Base-by-base conservation (phyloP, 1,140 invertebrate genomes). In the Melitaea cinxia region DNA sequence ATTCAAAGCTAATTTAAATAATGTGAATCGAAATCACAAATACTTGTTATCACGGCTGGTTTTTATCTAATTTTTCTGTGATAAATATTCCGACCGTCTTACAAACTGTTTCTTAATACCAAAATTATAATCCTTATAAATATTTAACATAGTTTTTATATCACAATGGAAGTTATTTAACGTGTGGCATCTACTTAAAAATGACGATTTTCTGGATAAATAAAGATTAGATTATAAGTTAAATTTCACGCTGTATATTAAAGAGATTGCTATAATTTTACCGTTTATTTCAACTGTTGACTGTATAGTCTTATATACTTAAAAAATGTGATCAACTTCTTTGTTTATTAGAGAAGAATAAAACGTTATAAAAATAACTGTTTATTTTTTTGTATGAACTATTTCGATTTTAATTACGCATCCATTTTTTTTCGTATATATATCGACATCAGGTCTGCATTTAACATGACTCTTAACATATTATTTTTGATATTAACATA, bases 291-390 rank as follows among this genome's bases (percentile, higher is more conserved):
- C 53, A 54, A 24, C 55, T 52, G 28, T 62, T 65, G 52, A 59
- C 52, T 70, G 55, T 52, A 50, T 63, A 33, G 12, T 53, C 9
- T 55, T 64, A 23, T 50, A 26, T 30, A 52, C 50, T 57, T 42
- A 42, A 58, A 53, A 63, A 68, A 68, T 68, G 56, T 71, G 65
- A 71, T 71, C 50, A 60, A 56, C 68, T 79, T 77, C 78, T 79
- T 78, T 81, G 75, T 80, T 81, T 81, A 78, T 83, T 59, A 73
- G 68, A 59, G 60, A 24, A 70, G 60, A 81, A 81, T 85, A 73
- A 85, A 85, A 67, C 68, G 63, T 69, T 72, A 62, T 52, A 33
- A 39, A 57, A 57, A 57, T 28, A 39, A 52, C 45, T 47, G 30
- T 61, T 54, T 42, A 26, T 47, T 28, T 61, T 50, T 61, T 26